Percentiles rank a stretch among this genome's conserved stretches.
Conservation (phyloP, 2,113 vertebrate species). For the Balaeniceps rex region DNA sequence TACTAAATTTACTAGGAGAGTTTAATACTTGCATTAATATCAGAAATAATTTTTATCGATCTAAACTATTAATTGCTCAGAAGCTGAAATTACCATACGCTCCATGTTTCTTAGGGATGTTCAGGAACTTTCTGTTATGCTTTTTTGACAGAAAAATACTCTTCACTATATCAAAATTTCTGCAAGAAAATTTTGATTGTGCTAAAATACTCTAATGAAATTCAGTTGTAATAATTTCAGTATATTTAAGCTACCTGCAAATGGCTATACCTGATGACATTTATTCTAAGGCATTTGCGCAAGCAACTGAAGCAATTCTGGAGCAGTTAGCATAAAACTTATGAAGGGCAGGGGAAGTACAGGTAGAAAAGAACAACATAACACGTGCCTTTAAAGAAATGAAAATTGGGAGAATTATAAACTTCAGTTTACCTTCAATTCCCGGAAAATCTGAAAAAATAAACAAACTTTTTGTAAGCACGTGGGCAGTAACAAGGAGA, state of each 20-base stretch:
- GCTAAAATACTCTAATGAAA: not conserved
- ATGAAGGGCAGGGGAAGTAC: not conserved
- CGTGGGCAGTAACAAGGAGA: not conserved
- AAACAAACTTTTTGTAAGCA: not conserved
- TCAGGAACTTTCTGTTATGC: not conserved
- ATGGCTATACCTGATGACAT: not conserved
- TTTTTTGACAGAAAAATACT: not conserved
- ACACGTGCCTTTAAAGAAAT: not conserved
- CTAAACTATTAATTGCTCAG: not conserved
- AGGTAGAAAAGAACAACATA: not conserved
- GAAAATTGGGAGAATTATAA: not conserved
- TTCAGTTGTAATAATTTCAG: not conserved
- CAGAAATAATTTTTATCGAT: not conserved
- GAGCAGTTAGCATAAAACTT: not conserved
- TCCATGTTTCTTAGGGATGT: not conserved
- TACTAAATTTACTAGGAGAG: not conserved
- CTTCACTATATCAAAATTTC: not conserved
- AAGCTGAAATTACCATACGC: not conserved
- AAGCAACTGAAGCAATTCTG: not conserved
- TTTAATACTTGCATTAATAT: not conserved
- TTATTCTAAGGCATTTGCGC: not conserved
- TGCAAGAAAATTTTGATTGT: not conserved
- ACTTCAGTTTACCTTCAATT: not conserved
- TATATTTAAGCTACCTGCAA: not conserved
- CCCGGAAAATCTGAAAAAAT: not conserved